Evolutionary conservation across 1,140 invertebrate species (phyloP), one percentile per base, ranked within the genome.

Genomic region (Drosophila eugracilis): DNA sequence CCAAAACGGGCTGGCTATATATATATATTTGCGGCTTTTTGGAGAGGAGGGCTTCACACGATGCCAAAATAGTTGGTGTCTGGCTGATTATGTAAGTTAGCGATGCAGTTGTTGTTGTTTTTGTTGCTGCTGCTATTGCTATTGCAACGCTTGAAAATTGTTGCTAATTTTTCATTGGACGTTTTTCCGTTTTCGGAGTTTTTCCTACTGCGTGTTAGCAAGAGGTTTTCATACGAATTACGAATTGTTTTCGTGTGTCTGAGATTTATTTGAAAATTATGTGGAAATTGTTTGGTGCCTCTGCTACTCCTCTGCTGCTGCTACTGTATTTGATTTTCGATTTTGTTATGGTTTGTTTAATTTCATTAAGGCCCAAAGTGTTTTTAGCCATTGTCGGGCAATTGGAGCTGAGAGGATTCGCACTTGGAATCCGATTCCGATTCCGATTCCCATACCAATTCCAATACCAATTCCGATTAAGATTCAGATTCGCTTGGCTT

Each of bases 311-410:
- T 28, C 24, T 28, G 17, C 39, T 47, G 15, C 32, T 58, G 47
- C 34, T 47, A 34, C 52, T 65, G 24, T 37, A 49, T 49, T 54
- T 75, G 63, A 45, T 79, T 60, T 60, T 59, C 59, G 57, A 74
- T 49, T 79, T 79, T 75, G 78, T 81, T 81, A 78, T 81, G 73
- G 44, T 47, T 77, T 81, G 73, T 77, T 81, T 76, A 80, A 81
- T 77, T 67, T 66, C 54, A 76, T 78, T 78, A 83, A 83, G 66
- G 72, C 50, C 10, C 28, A 21, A 45, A 60, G 50, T 60, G 57
- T 37, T 60, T 60, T 55, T 22, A 37, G 15, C 54, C 58, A 59
- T 32, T 4, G 30, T 52, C 45, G 36, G 28, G 49, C 66, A 73
- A 74, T 54, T 74, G 52, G 65, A 75, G 57, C 77, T 54, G 34